phyloP scores from a whole-genome alignment of 1,140 invertebrate genomes.

The Plutomurus gul region DNA sequence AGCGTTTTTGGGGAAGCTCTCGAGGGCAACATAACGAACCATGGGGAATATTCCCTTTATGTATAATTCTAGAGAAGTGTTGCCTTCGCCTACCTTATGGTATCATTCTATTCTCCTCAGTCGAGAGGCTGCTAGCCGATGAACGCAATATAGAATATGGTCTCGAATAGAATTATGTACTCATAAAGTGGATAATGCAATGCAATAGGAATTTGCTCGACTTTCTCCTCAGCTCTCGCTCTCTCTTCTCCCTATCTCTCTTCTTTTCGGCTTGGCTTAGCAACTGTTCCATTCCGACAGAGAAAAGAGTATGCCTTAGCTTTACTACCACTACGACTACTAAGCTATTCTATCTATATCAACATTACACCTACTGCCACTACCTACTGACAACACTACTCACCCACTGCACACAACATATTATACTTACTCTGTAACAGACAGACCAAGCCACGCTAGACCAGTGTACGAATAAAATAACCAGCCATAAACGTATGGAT shows the following conservation, averaged over 20 bases:
- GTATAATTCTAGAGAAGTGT: constrained; percentile 34
- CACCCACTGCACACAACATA: too few relatives aligned
- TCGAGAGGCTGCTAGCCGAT: background rate
- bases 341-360: background rate
- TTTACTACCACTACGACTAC: background rate
- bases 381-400: background rate
- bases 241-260: background rate
- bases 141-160: constrained; percentile 27
- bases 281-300: background rate
- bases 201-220: constrained; percentile 21
- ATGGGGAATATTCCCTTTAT: constrained; percentile 39
- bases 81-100: constrained; percentile 6
- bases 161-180: constrained; percentile 38
- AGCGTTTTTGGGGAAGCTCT: constrained; percentile 37
- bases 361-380: background rate
- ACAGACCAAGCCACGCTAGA: too few relatives aligned
- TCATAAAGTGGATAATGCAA: constrained; percentile 37
- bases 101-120: constrained; percentile 11
- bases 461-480: too few relatives aligned
- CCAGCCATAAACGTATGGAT: too few relatives aligned
- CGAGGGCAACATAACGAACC: constrained; percentile 38
- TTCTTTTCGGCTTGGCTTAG: background rate
- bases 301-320: background rate
- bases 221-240: constrained; percentile 21
- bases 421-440: too few relatives aligned